Evolutionary conservation across 2,113 vertebrate species (phyloP).

Genomic region (Zootoca vivipara): DNA sequence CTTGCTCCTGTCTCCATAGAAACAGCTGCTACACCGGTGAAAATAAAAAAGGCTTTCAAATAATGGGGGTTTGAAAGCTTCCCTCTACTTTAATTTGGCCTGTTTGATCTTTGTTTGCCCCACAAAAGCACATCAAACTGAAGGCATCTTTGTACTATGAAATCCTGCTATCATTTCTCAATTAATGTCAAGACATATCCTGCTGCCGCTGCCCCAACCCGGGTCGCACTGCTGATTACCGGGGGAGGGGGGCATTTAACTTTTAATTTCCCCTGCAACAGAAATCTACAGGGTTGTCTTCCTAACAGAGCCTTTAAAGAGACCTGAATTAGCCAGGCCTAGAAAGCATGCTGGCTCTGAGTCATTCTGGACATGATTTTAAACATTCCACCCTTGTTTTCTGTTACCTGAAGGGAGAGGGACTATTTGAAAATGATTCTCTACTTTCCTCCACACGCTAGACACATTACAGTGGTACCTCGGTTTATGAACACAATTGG

Average conservation of each 20-base stretch:
- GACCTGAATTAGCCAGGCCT: background rate
- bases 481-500: too few species aligned
- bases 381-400: background rate
- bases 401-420: background rate
- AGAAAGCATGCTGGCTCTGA: background rate
- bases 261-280: background rate
- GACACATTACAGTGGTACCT: too few species aligned
- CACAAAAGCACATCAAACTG: background rate
- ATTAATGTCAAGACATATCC: background rate
- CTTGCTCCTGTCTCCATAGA: slow-evolving; percentile 63
- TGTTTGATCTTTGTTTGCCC: background rate
- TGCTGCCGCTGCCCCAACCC: background rate
- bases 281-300: background rate
- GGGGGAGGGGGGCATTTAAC: background rate
- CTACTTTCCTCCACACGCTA: background rate
- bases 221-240: background rate
- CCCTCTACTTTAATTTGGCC: slow-evolving; percentile 37
- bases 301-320: background rate
- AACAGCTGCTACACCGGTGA: slow-evolving; percentile 41
- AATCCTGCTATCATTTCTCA: background rate
- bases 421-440: background rate
- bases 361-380: background rate
- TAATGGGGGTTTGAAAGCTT: slow-evolving; percentile 60
- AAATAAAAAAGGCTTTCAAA: slow-evolving; percentile 45
- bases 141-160: background rate